Percentiles rank a stretch among this genome's conserved stretches.
phyloP scores from a whole-genome alignment of 1,140 invertebrate species.

The Meteorus sp. region DNA sequence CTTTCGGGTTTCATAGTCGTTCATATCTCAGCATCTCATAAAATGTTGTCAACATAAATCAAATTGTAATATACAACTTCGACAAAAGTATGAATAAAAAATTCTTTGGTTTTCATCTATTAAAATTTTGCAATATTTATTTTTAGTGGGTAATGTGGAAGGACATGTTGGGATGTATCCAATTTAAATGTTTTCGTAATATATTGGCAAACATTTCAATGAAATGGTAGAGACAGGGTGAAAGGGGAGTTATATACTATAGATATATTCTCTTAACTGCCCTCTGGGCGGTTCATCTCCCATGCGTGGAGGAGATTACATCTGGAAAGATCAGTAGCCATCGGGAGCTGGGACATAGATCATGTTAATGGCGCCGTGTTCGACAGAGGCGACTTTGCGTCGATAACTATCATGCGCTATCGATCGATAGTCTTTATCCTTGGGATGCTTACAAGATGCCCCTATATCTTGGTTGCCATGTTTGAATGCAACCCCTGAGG shows the following conservation, averaged over 20 bases:
- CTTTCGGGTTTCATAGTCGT: too few species aligned
- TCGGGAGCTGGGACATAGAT: slow-evolving; percentile 42
- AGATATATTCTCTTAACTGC: neutral
- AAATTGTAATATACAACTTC: too few species aligned
- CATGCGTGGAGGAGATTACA: slow-evolving; percentile 19
- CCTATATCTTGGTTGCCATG: too few species aligned
- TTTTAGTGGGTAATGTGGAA: too few species aligned
- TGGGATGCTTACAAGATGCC: neutral
- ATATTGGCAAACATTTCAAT: too few species aligned
- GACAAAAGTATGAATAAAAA: too few species aligned
- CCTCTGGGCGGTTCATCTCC: neutral
- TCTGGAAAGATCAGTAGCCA: slow-evolving; percentile 42
- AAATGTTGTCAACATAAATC: too few species aligned
- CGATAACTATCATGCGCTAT: slow-evolving; percentile 38
- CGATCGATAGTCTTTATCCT: slow-evolving; percentile 28
- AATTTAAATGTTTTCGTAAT: too few species aligned
- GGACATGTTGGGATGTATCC: too few species aligned
- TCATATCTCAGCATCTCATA: too few species aligned
- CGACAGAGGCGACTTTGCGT: slow-evolving; percentile 26
- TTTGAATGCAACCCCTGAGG: neutral
- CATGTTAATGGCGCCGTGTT: slow-evolving; percentile 43
- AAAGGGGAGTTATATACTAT: neutral
- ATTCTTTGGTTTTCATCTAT: too few species aligned
- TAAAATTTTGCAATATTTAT: too few species aligned
- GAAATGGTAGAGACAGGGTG: neutral